Evolutionary conservation across 2,797 vertebrate species (phyloP).

Genomic region (Pangasius mekongensis): DNA sequence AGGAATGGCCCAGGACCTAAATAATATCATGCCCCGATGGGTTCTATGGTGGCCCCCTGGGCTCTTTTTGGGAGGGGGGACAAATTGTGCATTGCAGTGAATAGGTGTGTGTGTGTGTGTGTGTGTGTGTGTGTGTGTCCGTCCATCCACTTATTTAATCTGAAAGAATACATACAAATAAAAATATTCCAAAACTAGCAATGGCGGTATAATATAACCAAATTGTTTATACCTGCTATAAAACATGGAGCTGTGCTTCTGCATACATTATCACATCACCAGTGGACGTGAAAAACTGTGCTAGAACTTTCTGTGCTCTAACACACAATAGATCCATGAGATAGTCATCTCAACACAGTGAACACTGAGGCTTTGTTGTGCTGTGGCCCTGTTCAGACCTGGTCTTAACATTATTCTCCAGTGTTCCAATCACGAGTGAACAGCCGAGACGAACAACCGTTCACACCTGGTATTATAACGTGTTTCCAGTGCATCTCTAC

Average conservation of each 20-base stretch:
- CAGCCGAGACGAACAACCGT: not conserved
- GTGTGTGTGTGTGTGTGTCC: too few relatives aligned
- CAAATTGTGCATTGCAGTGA: not conserved
- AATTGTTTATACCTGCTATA: conserved; percentile 8
- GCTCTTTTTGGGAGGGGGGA: not conserved
- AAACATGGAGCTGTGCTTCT: conserved; percentile 11
- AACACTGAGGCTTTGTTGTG: conserved; percentile 49
- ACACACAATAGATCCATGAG: conserved; percentile 42
- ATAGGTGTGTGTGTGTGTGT: too few relatives aligned
- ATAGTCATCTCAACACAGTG: conserved; percentile 21
- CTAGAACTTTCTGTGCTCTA: conserved; percentile 34
- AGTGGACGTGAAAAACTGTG: conserved; percentile 5
- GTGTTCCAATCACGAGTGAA: not conserved
- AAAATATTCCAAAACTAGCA: not conserved
- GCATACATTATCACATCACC: conserved; percentile 17
- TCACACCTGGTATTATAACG: not conserved
- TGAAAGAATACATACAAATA: not conserved
- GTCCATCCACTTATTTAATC: not conserved
- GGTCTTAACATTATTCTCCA: not conserved
- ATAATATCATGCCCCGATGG: not conserved
- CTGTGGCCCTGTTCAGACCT: not conserved
- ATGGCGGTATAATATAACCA: not conserved
- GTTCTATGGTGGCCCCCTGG: not conserved
- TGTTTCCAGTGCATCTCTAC: not conserved
- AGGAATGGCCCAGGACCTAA: not conserved